Percentiles rank a stretch among this genome's conserved stretches.
Conservation (phyloP, 2,888 invertebrate genomes). For the Odontocolon sp. region DNA sequence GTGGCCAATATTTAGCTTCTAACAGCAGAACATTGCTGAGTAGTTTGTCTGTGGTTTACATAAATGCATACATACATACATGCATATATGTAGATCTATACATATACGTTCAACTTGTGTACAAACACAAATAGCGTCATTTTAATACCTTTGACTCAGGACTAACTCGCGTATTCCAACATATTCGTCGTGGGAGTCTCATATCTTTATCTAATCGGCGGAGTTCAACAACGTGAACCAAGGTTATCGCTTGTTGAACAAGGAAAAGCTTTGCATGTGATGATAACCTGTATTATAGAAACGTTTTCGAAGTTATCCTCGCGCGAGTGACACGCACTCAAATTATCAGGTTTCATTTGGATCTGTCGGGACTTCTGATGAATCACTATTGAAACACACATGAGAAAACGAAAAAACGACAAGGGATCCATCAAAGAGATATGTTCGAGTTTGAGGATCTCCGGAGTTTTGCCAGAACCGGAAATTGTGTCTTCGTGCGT, state of each 20-base stretch:
- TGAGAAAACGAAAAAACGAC: background rate
- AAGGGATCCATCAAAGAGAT: background rate
- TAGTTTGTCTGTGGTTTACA: slow-evolving; percentile 13
- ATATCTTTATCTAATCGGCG: slow-evolving; percentile 71
- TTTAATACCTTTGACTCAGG: too few species aligned
- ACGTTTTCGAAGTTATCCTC: background rate
- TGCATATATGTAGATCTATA: background rate
- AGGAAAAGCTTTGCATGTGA: slow-evolving; percentile 47
- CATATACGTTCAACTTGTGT: background rate
- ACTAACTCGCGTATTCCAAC: background rate
- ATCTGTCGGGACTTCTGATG: background rate
- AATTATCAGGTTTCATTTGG: background rate
- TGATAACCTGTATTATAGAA: slow-evolving; percentile 27
- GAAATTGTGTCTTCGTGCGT: slow-evolving; percentile 55
- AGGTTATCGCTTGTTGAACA: slow-evolving; percentile 57
- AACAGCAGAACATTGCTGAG: slow-evolving; percentile 15
- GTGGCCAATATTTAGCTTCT: slow-evolving; percentile 45
- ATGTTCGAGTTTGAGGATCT: background rate
- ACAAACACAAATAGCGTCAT: too few species aligned
- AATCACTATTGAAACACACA: background rate
- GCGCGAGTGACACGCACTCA: background rate
- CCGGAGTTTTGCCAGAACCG: slow-evolving; percentile 32
- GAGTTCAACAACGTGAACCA: slow-evolving; percentile 64
- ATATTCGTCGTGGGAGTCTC: slow-evolving; percentile 11
- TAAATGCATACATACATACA: background rate